A percentile compares a stretch with the other conserved stretches of the same genome.
Conservation (phyloP, 2,113 vertebrate species). For the Lampris incognitus region DNA sequence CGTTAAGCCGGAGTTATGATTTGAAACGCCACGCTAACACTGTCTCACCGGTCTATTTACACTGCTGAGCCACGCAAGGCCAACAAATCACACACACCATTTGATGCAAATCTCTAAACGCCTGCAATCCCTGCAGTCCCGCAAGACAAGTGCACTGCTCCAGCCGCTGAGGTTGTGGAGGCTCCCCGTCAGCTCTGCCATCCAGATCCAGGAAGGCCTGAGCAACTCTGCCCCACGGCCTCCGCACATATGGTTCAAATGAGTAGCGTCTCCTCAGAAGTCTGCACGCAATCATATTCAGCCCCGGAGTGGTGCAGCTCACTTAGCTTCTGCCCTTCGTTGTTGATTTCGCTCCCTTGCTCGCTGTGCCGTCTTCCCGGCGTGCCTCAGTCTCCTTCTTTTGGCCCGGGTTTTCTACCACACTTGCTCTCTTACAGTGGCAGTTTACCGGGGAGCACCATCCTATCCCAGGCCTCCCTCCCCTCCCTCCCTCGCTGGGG, state of each 20-base stretch:
- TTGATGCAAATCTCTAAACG: conserved; percentile 50
- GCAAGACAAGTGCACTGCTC: conserved; percentile 53
- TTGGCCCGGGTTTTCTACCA: conserved; percentile 13
- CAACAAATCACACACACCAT: conserved; percentile 65
- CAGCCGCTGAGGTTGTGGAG: conserved; percentile 39
- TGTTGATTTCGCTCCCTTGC: conserved; percentile 34
- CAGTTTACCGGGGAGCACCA: background rate
- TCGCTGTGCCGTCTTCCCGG: conserved; percentile 17
- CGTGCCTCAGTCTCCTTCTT: background rate
- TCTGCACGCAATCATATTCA: conserved; percentile 75
- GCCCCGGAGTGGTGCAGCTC: conserved; percentile 39
- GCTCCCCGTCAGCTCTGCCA: conserved; percentile 36
- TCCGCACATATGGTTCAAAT: conserved; percentile 79
- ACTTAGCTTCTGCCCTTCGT: conserved; percentile 24
- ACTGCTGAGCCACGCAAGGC: conserved; percentile 45
- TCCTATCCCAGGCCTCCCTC: background rate
- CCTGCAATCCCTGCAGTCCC: conserved; percentile 39
- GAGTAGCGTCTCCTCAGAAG: conserved; percentile 45
- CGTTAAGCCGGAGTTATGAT: conserved; percentile 5
- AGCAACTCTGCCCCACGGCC: conserved; percentile 54
- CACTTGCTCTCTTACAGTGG: conserved; percentile 7
- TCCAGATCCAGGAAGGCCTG: conserved; percentile 19
- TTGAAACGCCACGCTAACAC: background rate
- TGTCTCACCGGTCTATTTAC: conserved; percentile 51
- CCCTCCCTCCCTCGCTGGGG: background rate